Conservation (phyloP, 2,797 vertebrate species). For the Sarcoramphus papa region DNA sequence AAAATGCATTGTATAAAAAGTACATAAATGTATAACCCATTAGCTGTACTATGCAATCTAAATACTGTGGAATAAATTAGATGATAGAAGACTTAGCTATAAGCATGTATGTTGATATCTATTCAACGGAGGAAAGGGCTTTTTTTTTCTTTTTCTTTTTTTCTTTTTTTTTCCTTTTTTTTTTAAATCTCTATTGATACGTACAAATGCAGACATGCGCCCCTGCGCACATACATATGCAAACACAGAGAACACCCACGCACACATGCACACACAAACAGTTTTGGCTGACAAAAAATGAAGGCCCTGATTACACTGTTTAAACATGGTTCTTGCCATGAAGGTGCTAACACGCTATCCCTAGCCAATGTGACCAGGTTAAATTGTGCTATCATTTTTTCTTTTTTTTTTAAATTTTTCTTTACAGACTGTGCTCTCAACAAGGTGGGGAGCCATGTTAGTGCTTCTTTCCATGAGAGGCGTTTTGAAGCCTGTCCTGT, state of each 20-base stretch:
- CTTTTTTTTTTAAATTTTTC: not conserved
- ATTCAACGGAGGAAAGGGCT: slow-evolving; percentile 81
- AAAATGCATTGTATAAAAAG: slow-evolving; percentile 67
- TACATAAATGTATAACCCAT: slow-evolving; percentile 67
- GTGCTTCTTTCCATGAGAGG: not conserved
- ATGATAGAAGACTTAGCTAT: slow-evolving; percentile 83
- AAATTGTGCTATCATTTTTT: slow-evolving; percentile 3
- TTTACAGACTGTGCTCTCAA: not conserved
- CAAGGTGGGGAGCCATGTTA: not conserved
- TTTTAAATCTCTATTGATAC: slow-evolving; percentile 76
- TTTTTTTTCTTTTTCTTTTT: not conserved
- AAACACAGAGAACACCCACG: not conserved
- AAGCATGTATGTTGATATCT: slow-evolving; percentile 83
- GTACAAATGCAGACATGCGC: slow-evolving; percentile 8
- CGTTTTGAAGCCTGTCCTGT: not conserved
- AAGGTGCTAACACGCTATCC: slow-evolving; percentile 54
- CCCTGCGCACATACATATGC: not conserved
- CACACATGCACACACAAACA: slow-evolving; percentile 1
- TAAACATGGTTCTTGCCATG: not conserved
- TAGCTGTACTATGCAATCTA: slow-evolving; percentile 72
- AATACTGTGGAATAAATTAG: slow-evolving; percentile 91
- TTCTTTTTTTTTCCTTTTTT: not conserved
- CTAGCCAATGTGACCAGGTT: slow-evolving; percentile 15
- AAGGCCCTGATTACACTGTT: slow-evolving; percentile 58
- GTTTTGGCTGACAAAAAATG: slow-evolving; percentile 61